phyloP scores from a whole-genome alignment of 64 coral and sea anemone species.

The Actinia tenebrosa region DNA sequence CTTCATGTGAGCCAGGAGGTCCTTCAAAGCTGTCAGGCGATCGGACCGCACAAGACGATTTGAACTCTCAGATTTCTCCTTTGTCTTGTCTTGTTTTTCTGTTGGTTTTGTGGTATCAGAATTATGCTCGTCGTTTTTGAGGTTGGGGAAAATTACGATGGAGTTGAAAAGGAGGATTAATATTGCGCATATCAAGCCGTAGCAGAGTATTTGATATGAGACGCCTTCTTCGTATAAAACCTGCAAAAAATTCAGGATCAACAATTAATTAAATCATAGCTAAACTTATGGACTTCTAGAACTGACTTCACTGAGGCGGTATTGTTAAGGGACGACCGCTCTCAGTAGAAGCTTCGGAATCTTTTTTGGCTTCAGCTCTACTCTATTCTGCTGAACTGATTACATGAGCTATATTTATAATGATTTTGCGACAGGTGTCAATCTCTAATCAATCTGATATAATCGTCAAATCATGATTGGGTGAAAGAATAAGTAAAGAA shows the following conservation, averaged over 20 bases:
- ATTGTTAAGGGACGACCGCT: too few relatives aligned
- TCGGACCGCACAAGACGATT: background rate
- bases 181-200: background rate
- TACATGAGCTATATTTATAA: too few relatives aligned
- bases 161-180: background rate
- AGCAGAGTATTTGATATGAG: background rate
- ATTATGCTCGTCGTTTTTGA: background rate
- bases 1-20: background rate
- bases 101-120: background rate
- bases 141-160: constrained; percentile 1
- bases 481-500: too few relatives aligned
- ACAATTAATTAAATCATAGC: background rate
- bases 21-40: background rate
- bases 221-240: constrained; percentile 19
- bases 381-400: too few relatives aligned
- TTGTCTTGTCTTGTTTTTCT: background rate
- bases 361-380: too few relatives aligned
- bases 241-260: background rate
- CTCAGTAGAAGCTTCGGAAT: too few relatives aligned
- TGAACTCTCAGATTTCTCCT: background rate
- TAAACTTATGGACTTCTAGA: too few relatives aligned
- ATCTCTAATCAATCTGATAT: too few relatives aligned
- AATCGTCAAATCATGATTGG: too few relatives aligned
- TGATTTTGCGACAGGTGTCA: too few relatives aligned
- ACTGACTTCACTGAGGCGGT: too few relatives aligned